Evolutionary conservation across 2,113 vertebrate species (phyloP), one percentile per base, ranked within the genome.

Genomic region (Anolis carolinensis): DNA sequence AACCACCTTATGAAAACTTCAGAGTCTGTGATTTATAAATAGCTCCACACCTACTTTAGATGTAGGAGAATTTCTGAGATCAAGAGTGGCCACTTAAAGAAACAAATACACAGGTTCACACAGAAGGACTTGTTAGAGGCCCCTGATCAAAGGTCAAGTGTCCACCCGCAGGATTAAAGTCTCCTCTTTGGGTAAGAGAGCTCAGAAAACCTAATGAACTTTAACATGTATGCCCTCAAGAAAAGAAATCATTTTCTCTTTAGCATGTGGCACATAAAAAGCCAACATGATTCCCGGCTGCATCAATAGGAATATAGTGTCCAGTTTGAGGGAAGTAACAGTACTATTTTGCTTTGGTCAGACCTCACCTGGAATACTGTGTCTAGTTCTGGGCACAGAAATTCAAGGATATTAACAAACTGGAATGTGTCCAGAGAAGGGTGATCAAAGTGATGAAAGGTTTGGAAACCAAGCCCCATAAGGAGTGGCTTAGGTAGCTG

Each of bases 1-100:
- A 96, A 95, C 91, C 92, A 93, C 92, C 93, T 96, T 93, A 93
- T 94, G 95, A 96, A 96, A 95, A 94, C 91, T 93, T 90, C 92
- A 94, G 92, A 91, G 89, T 87, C 67, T 87, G 92, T 79, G 90
- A 93, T 93, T 96, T 95, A 94, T 95, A 94, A 95, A 95, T 92
- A 91, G 87, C 76, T 90, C 94, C 95, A 95, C 93, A 93, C 93
- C 95, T 95, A 93, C 88, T 90, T 91, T 44, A 91, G 84, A 85
- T 36, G 73, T 83, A 81, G 87, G 68, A 92, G 84, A 86, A 89
- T 90, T 89, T 93, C 91, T 84, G 93, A 91, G 87, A 89, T 88
- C 82, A 90, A 90, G 84, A 90, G 74, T 80, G 87, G 89, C 89
- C 88, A 82, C 83, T 88, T 89, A 90, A 75, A 86, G 85, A 73